phyloP scores from a whole-genome alignment of 2,797 vertebrate species.

The Typhlichthys eigenmanni region DNA sequence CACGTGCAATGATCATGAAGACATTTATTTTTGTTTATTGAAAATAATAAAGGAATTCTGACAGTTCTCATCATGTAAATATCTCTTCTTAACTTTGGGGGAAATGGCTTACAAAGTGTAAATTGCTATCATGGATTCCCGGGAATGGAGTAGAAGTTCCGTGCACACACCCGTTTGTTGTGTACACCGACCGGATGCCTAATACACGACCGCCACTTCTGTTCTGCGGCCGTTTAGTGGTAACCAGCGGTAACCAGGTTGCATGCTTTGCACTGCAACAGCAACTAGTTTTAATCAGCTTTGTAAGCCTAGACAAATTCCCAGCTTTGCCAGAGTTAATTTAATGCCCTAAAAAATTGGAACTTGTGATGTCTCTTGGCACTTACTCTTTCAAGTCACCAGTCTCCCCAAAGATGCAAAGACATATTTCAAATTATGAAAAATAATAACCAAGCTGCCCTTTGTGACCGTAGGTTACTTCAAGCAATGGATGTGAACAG shows the following conservation, averaged over 20 bases:
- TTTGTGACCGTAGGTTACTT: conserved; percentile 12
- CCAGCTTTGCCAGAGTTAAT: not conserved
- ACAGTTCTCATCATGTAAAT: conserved; percentile 40
- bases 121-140: no score
- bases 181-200: no score
- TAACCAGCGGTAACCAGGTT: no score
- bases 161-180: no score
- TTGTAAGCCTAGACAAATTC: no score
- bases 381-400: not conserved
- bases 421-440: conserved; percentile 45
- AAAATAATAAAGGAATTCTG: conserved; percentile 16
- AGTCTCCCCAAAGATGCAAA: conserved; percentile 46
- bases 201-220: no score
- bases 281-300: no score
- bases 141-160: no score
- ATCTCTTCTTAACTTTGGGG: conserved; percentile 40
- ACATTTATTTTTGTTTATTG: no score
- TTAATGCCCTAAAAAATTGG: conserved; percentile 6
- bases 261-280: no score
- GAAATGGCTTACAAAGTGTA: no score
- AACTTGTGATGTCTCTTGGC: not conserved
- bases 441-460: conserved; percentile 17
- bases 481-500: conserved; percentile 57
- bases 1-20: conserved; percentile 25
- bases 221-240: no score